Conservation (phyloP, 2,888 invertebrate genomes). For the Cephus nigrinus region DNA sequence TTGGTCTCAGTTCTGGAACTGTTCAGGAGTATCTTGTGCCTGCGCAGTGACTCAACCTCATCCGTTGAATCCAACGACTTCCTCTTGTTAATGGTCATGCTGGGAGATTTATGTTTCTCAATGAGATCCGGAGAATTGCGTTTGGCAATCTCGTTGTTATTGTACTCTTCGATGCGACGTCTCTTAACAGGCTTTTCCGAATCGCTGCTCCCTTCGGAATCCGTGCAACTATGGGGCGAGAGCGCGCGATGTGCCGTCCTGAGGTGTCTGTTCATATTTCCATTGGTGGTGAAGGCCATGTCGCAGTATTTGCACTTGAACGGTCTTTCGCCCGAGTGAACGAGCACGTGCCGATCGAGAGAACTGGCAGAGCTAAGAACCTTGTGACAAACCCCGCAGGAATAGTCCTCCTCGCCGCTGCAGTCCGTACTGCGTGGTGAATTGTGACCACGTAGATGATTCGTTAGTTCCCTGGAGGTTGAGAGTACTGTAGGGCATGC, state of each 20-base stretch:
- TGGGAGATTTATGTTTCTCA: conserved; percentile 22
- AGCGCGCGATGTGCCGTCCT: conserved; percentile 68
- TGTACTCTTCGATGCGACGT: conserved; percentile 62
- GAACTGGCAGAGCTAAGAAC: conserved; percentile 82
- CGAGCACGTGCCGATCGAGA: conserved; percentile 82
- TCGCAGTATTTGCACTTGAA: conserved; percentile 83
- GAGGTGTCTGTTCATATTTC: conserved; percentile 87
- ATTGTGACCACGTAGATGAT: conserved; percentile 55
- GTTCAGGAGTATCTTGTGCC: conserved; percentile 53
- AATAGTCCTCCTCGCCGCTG: conserved; percentile 68
- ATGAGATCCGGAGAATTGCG: conserved; percentile 44
- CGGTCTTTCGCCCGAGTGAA: conserved; percentile 84
- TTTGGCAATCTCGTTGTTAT: conserved; percentile 72
- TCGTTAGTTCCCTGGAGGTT: conserved; percentile 48
- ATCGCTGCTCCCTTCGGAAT: conserved; percentile 55
- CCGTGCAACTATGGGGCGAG: conserved; percentile 52
- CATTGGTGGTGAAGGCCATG: conserved; percentile 86
- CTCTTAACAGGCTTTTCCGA: conserved; percentile 46
- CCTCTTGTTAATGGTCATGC: conserved; percentile 33
- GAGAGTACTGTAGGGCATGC: conserved; percentile 51
- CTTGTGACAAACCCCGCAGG: conserved; percentile 77
- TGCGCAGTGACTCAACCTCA: conserved; percentile 43
- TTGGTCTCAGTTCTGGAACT: conserved; percentile 57
- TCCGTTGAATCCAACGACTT: conserved; percentile 43
- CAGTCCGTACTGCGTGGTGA: conserved; percentile 55